A percentile compares a stretch with the other conserved stretches of the same genome.
Conservation (phyloP, 2,113 vertebrate species). For the Dunckerocampus dactyliophorus region DNA sequence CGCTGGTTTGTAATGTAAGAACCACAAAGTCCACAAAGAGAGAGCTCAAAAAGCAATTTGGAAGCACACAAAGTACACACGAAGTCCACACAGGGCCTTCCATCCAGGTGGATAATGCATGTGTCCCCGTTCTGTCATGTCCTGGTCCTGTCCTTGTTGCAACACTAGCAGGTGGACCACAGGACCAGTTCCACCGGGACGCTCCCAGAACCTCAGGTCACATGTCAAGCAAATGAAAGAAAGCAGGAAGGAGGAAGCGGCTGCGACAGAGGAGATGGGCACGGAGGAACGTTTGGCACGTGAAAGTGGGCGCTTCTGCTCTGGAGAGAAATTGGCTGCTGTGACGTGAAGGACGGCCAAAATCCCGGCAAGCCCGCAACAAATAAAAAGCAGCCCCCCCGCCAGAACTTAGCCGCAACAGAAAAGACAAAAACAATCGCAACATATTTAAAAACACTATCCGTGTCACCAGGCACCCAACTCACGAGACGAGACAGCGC, state of each 20-base stretch:
- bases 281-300: neutral
- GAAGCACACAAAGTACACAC: too few species aligned
- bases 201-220: slow-evolving; percentile 27
- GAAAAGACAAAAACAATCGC: neutral
- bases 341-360: slow-evolving; percentile 52
- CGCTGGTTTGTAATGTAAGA: too few species aligned
- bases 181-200: slow-evolving; percentile 47
- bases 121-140: slow-evolving; percentile 65
- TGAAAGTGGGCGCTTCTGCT: slow-evolving; percentile 44
- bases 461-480: too few species aligned
- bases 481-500: too few species aligned
- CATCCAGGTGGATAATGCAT: neutral
- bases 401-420: too few species aligned
- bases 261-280: neutral
- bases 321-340: slow-evolving; percentile 46
- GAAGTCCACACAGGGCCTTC: too few species aligned
- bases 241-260: neutral
- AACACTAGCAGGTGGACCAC: slow-evolving; percentile 40
- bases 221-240: neutral
- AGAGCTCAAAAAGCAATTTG: too few species aligned
- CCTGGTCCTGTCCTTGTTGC: slow-evolving; percentile 65
- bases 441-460: neutral
- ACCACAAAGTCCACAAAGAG: too few species aligned
- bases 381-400: slow-evolving; percentile 12
- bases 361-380: slow-evolving; percentile 43